Conservation (phyloP, 2,797 vertebrate genomes). For the Momotus momota region DNA sequence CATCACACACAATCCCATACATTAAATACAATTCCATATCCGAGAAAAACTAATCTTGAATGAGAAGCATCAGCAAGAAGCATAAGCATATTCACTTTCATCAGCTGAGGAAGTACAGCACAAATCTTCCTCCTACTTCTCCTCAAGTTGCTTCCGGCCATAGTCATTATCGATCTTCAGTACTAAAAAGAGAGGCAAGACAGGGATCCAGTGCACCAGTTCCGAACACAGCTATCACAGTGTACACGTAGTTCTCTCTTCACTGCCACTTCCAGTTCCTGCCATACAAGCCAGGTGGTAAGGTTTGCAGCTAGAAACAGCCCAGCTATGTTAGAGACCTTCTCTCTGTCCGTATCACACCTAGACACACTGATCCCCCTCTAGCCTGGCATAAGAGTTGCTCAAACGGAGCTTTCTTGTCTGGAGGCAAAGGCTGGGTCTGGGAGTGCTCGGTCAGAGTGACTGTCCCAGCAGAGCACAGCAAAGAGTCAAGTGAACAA, state of each 20-base stretch:
- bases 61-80: neutral
- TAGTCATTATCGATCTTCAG: neutral
- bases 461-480: accelerated
- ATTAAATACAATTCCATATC: neutral
- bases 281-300: accelerated
- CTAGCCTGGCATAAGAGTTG: neutral
- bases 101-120: neutral
- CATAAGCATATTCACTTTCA: accelerated
- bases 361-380: neutral
- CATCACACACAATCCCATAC: neutral
- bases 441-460: neutral
- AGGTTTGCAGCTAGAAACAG: neutral
- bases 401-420: neutral
- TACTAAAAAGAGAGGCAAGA: neutral
- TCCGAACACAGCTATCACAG: neutral
- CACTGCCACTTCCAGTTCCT: neutral
- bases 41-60: neutral
- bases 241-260: accelerated
- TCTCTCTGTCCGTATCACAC: neutral
- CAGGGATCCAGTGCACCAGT: neutral
- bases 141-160: neutral
- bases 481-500: neutral
- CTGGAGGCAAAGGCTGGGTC: neutral
- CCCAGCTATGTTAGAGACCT: neutral
- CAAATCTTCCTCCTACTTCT: neutral